Conservation (phyloP, 2,888 invertebrate genomes). For the Sycophila texana region DNA sequence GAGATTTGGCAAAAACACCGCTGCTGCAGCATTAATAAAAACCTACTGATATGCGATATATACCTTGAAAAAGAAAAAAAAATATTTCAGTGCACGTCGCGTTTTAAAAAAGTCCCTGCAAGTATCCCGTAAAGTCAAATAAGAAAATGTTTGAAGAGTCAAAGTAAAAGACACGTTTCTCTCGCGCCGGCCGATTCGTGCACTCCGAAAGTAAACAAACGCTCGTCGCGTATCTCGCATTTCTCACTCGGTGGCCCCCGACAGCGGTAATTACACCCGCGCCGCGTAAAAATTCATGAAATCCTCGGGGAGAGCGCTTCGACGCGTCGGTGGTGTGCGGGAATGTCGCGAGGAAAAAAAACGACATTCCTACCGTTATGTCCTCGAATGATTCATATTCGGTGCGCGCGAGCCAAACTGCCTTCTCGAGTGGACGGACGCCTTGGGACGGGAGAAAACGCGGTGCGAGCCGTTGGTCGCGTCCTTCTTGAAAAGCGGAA, state of each 20-base stretch:
- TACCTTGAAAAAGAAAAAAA: too few species aligned
- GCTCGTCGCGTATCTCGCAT: constrained; percentile 25
- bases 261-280: neutral
- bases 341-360: constrained; percentile 5
- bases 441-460: constrained; percentile 16
- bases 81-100: too few species aligned
- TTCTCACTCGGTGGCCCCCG: neutral
- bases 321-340: neutral
- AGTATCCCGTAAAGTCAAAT: too few species aligned
- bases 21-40: too few species aligned
- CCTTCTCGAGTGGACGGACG: constrained; percentile 37
- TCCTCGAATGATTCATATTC: constrained; percentile 35
- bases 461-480: neutral
- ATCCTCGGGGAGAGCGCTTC: neutral
- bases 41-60: too few species aligned
- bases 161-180: constrained; percentile 1
- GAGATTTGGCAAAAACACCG: too few species aligned
- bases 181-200: constrained; percentile 6
- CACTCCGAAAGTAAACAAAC: constrained; percentile 23
- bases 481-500: neutral
- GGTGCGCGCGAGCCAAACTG: constrained; percentile 11
- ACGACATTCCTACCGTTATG: constrained; percentile 22
- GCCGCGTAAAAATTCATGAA: constrained; percentile 25
- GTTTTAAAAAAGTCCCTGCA: too few species aligned
- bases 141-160: too few species aligned